Base-by-base conservation (phyloP, 1,140 invertebrate genomes). In the Thrips palmi region DNA sequence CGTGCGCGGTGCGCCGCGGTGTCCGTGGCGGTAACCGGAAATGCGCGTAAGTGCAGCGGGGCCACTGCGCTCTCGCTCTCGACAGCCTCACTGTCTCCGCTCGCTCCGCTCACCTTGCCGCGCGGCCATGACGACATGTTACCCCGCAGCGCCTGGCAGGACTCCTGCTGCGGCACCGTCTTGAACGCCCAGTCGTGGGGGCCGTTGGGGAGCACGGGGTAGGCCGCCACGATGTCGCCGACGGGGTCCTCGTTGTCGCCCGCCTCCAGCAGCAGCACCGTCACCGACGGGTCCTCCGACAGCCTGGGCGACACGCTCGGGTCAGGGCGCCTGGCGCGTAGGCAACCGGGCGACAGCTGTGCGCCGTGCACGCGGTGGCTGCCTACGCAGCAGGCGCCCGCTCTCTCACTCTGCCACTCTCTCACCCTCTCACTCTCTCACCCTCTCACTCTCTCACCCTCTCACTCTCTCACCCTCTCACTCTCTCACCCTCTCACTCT, bases 111-210 rank as follows among this genome's bases (percentile, higher is more conserved):
- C 1, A 48, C 47, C 48, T 63, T 71, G 2, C 73, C 73, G 33
- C 69, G 52, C 0, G 71, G 68, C 60, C 68, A 64, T 22, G 57
- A 63, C 45, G 71, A 74, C 22, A 57, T 51, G 2, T 38, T 41
- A 1, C 42, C 47, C n/a, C 50, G 49, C 32, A 59, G 41, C 41
- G 53, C 62, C 12, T 54, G 48, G 45, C 73, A 74, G 20, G 65
- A 67, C 4, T 49, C 48, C 20, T 30, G 31, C 43, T 64, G 61
- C 0, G 74, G 70, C 47, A 79, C 75, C 0, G 80, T 82, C 37
- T 67, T 61, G 46, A 81, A 87, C 44, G 74, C 64, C 82, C 83
- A 88, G 51, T 88, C 84, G 33, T 77, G 60, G 0, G 68, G 60
- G 1, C 70, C 71, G 14, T 68, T 60, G 51, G 85, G 80, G 2